Base-by-base conservation (phyloP, 2,888 invertebrate genomes). In the Dasypogon diadema region DNA sequence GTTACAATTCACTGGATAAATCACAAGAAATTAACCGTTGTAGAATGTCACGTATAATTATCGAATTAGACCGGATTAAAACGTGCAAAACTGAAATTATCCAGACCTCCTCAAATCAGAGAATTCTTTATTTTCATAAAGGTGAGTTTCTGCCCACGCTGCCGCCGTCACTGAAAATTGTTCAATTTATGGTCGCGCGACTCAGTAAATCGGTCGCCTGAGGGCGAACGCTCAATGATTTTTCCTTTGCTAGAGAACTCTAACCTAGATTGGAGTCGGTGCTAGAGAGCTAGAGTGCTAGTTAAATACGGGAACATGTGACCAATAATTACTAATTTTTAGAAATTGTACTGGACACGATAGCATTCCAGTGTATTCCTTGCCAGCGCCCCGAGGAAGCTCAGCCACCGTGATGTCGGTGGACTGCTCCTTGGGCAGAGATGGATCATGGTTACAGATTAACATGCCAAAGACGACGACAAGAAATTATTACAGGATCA, bases 401-500 rank as follows among this genome's bases (percentile, higher is more conserved):
- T 22, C 2, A 54, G 14, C 54, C 54, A 22, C 21, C 18, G 54
- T 18, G 54, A 22, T 56, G 26, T 30, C 14, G 26, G 56, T 18
- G 56, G 4, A 26, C 26, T 12, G 56, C 12, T 18, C 56, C 30
- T 56, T 30, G 26, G 56, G 10, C 14, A 30, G n/a, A 56, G 56
- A 56, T 63, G 42, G 37, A 37, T 37, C 42, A 21, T 63, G 37
- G 63, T 21, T 18, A 37, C 42, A 63, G 37, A 42, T 46, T 65
- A 65, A 48, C 51, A 48, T 63, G 14, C 56, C 37, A 34, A 24
- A 30, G 73, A 77, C 75, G 75, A 75, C 77, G 76, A 79, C 79
- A 79, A 70, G 78, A 78, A 79, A 75, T 78, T 79, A 79, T 79
- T 78, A 78, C 77, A 75, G 78, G 77, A 78, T 74, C 77, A 76